Conservation (phyloP, 2,888 invertebrate genomes). For the Achlya flavicornis region DNA sequence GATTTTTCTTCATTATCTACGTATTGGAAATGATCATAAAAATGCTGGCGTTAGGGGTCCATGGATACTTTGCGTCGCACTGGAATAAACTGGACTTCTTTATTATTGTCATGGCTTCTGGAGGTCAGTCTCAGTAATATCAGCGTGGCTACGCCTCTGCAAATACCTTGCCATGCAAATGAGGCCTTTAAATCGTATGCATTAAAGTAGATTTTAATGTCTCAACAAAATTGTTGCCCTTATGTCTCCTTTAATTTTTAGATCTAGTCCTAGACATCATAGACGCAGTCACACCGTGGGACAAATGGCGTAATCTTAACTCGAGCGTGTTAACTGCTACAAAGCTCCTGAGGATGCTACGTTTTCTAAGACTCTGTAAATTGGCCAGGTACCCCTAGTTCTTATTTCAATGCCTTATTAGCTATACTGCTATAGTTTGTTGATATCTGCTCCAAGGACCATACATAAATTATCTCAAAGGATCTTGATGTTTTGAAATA, state of each 20-base stretch:
- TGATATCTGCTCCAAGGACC: not conserved
- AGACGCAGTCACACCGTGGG: constrained; percentile 64
- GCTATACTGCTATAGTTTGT: no score
- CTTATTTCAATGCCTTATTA: no score
- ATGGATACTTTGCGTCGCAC: constrained; percentile 77
- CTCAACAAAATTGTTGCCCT: no score
- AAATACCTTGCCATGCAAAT: no score
- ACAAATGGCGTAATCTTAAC: constrained; percentile 70
- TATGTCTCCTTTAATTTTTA: constrained; percentile 23
- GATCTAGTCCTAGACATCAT: constrained; percentile 75
- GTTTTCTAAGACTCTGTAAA: constrained; percentile 74
- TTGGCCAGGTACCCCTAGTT: constrained; percentile 57
- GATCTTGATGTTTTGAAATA: not conserved
- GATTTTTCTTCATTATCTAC: constrained; percentile 68
- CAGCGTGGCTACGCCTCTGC: no score
- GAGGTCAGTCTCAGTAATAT: constrained; percentile 48
- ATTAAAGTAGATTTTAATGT: no score
- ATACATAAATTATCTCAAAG: not conserved
- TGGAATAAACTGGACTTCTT: constrained; percentile 85
- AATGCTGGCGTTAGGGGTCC: constrained; percentile 63
- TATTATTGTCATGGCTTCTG: constrained; percentile 77
- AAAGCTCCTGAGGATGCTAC: constrained; percentile 68
- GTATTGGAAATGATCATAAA: constrained; percentile 72
- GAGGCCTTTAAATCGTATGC: no score
- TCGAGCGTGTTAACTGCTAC: constrained; percentile 74